These are phyloP conservation scores for Pristionchus japonicus DNA, from an alignment of 2,888 invertebrate species.

Conservation along the genomic window DNA sequence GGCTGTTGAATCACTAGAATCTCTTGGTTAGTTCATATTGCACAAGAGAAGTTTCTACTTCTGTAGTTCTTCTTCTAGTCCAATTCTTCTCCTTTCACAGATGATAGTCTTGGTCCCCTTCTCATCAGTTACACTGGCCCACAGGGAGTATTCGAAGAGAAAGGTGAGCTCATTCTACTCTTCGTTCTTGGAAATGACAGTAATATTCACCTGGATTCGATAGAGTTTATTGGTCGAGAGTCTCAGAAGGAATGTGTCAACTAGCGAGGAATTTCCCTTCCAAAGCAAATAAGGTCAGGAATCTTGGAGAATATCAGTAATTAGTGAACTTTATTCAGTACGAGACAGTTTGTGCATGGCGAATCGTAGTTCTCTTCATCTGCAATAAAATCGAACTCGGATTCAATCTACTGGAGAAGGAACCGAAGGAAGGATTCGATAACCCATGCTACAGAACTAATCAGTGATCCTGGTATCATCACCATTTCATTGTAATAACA, in stretches of 20 bases:
- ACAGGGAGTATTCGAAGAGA: conserved; percentile 47
- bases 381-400: conserved; percentile 46
- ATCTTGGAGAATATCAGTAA: too few relatives aligned
- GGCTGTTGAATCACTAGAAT: conserved; percentile 46
- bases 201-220: conserved; percentile 41
- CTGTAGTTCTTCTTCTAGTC: too few relatives aligned
- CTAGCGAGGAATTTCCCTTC: conserved; percentile 45
- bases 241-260: conserved; percentile 47
- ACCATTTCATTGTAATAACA: not conserved
- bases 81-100: not conserved
- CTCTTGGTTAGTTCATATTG: conserved; percentile 30
- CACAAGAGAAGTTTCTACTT: too few relatives aligned
- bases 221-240: conserved; percentile 41
- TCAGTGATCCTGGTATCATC: not conserved
- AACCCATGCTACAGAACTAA: conserved; percentile 43
- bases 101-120: conserved; percentile 44
- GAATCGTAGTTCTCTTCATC: conserved; percentile 47
- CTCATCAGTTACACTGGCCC: conserved; percentile 46
- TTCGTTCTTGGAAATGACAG: not conserved
- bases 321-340: not conserved
- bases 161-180: conserved; percentile 14
- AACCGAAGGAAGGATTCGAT: conserved; percentile 8
- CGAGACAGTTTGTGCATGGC: conserved; percentile 45
- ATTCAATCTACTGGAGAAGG: conserved; percentile 40
- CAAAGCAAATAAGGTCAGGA: conserved; percentile 23